These are phyloP conservation scores for Percopsis omiscomaycus DNA, from an alignment of 2,797 vertebrate species.

Conservation along the genomic window DNA sequence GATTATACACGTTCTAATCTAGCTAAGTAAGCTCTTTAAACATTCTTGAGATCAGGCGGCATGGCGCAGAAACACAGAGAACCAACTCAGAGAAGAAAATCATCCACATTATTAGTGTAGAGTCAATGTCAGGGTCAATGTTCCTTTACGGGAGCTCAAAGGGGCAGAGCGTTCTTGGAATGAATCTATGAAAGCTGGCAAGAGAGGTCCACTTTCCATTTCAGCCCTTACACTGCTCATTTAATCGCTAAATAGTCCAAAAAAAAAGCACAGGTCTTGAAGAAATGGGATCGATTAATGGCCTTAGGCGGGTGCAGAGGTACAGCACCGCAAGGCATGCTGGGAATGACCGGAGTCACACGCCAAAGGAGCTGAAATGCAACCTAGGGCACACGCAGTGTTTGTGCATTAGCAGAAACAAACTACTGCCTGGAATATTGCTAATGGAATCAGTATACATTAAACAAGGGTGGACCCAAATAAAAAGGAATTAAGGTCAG, in stretches of 20 bases:
- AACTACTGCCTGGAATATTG: conserved; percentile 1
- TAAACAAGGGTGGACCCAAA: conserved; percentile 6
- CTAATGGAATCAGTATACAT: conserved; percentile 16
- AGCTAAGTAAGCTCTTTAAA: conserved; percentile 58
- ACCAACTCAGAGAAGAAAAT: conserved; percentile 22
- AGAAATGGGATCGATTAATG: conserved; percentile 34
- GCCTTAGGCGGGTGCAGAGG: conserved; percentile 1
- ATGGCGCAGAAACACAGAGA: conserved; percentile 41
- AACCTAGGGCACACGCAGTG: background rate
- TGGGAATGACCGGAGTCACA: conserved; percentile 13
- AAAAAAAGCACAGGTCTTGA: conserved; percentile 24
- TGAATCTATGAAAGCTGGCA: conserved; percentile 33
- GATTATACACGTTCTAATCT: conserved; percentile 63
- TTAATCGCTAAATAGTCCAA: conserved; percentile 41
- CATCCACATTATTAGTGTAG: conserved; percentile 38
- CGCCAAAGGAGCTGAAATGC: conserved; percentile 1
- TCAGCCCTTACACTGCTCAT: conserved; percentile 29
- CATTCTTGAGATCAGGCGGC: conserved; percentile 56
- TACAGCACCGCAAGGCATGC: background rate
- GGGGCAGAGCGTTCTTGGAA: conserved; percentile 29
- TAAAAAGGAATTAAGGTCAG: background rate
- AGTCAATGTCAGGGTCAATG: conserved; percentile 38
- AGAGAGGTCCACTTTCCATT: conserved; percentile 17
- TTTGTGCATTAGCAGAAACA: background rate
- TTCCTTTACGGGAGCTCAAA: conserved; percentile 19